phyloP scores from a whole-genome alignment of 92 coral and sea anemone genomes.

The Zoanthus sansibaricus region DNA sequence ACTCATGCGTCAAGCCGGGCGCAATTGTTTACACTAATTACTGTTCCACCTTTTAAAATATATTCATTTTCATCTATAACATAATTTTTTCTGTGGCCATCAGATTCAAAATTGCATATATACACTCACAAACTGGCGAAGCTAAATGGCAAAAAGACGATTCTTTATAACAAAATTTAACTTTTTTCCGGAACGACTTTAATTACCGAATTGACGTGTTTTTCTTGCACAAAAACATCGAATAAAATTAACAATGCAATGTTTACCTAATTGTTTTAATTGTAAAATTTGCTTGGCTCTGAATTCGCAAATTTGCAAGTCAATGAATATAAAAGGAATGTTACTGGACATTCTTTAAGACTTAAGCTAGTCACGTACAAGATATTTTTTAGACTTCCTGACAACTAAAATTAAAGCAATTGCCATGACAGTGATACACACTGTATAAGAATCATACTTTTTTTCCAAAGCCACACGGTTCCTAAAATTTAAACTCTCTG shows the following conservation, averaged over 20 bases:
- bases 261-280: background rate
- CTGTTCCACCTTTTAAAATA: background rate
- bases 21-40: background rate
- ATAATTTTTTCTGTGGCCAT: background rate
- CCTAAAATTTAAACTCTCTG: too few species aligned
- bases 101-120: background rate
- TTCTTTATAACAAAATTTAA: background rate
- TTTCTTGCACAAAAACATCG: background rate
- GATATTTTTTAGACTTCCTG: too few species aligned
- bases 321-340: background rate
- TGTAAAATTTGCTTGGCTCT: background rate
- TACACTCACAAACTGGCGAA: background rate
- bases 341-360: too few species aligned
- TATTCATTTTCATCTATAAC: background rate
- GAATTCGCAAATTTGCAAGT: background rate
- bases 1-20: too few species aligned
- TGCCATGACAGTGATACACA: too few species aligned
- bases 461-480: background rate
- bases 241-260: background rate
- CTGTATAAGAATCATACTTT: background rate
- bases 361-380: too few species aligned
- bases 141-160: background rate
- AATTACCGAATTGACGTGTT: background rate
- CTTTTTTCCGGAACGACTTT: background rate
- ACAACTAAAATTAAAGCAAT: too few species aligned